Base-by-base conservation (phyloP, 1,140 invertebrate genomes). In the Leptinotarsa defecta region DNA sequence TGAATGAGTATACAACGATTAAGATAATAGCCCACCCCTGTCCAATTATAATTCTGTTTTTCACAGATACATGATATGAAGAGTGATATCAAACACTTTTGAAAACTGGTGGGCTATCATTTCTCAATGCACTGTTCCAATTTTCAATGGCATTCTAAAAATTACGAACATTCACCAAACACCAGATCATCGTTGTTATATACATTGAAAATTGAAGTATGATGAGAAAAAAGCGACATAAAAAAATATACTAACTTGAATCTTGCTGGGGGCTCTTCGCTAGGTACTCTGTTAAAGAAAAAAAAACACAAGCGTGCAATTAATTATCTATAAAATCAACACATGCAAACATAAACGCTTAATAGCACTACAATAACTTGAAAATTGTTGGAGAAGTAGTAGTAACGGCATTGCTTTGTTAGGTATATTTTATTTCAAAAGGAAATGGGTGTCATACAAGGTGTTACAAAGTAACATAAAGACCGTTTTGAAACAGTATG, bases 261-360 rank as follows among this genome's bases (percentile, higher is more conserved):
- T 80, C 80, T 74, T 84, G 81, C 43, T 83, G 79, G 19, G 80
- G 80, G 34, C 73, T 80, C 74, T 77, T 71, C 62, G 75, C 76
- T 74, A 84, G 76, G 81, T 85, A 85, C 76, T 84, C 84, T 85
- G 83, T 79, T 80, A 82, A 81, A 84, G 71, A 78, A 80, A 83
- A 80, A 73, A 81, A 83, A 81, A 76, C 70, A 76, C 76, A 83
- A 82, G 79, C 81, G 79, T 82, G 81, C 81, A 71, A 80, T 43
- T 43, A 43, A 80, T 78, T 78, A 81, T 57, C n/a, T 8, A 57
- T 43, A n/a, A 57, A 57, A 57, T 57, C 52, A 57, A 34, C 19
- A 8, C 19, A 74, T 19, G 24, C 27, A 65, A 74, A 72, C 24
- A 13, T 17, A 57, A 57, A 4, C n/a, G n/a, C 15, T 57, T 19